Conservation (phyloP, 2,797 vertebrate genomes). For the Varecia variegata region DNA sequence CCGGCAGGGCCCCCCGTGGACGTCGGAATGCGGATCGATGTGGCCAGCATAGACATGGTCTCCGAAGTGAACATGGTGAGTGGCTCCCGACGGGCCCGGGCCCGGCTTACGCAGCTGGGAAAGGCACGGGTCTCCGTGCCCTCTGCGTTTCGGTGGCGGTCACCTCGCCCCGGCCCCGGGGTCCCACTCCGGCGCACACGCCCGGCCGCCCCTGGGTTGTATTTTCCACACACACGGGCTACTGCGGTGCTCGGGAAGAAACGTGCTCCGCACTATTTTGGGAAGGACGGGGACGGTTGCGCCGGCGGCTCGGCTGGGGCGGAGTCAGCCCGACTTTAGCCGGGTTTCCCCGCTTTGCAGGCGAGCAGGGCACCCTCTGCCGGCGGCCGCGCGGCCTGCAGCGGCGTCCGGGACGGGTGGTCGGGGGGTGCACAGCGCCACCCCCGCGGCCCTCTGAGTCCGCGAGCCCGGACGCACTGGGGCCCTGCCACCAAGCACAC, state of each 20-base stretch:
- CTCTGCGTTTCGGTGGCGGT: conserved; percentile 64
- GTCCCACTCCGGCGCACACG: not conserved
- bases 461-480: accelerated
- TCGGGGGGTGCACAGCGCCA: not conserved
- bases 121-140: conserved; percentile 19
- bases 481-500: not conserved
- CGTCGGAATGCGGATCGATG: conserved; percentile 92
- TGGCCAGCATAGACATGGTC: conserved; percentile 93
- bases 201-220: not conserved
- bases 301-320: conserved; percentile 25
- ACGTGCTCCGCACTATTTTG: conserved; percentile 39
- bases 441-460: accelerated
- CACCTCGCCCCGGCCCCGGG: not conserved
- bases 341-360: not conserved
- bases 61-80: conserved; percentile 95
- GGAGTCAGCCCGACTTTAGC: conserved; percentile 49
- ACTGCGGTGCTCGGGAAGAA: conserved; percentile 47
- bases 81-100: conserved; percentile 64
- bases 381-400: conserved; percentile 9
- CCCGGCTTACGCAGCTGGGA: conserved; percentile 61
- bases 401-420: conserved; percentile 68
- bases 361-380: conserved; percentile 77
- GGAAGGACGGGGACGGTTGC: conserved; percentile 43
- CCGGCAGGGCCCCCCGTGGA: conserved; percentile 90
- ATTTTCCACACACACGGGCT: conserved; percentile 11